Evolutionary conservation across 2,113 vertebrate genomes (phyloP).

Genomic region (Oreochromis tanganicae): DNA sequence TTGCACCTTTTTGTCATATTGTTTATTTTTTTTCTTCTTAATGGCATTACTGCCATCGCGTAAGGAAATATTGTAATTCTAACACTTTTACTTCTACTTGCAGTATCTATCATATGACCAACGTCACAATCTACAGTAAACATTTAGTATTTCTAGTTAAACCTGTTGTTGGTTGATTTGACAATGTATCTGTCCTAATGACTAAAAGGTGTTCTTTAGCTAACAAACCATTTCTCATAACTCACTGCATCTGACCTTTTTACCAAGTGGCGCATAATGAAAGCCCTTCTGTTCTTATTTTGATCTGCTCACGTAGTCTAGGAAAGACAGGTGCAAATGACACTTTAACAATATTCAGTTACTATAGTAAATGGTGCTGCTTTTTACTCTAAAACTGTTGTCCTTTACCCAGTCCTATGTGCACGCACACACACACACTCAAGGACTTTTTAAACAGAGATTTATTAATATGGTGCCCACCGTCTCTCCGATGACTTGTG

Average conservation of each 20-base stretch:
- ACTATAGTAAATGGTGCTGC: constrained; percentile 80
- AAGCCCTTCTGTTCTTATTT: constrained; percentile 51
- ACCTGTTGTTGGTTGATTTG: constrained; percentile 37
- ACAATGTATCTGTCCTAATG: constrained; percentile 19
- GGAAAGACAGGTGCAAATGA: constrained; percentile 75
- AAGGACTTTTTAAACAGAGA: constrained; percentile 75
- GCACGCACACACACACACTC: constrained; percentile 57
- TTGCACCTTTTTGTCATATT: constrained; percentile 36
- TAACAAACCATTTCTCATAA: constrained; percentile 5
- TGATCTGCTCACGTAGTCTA: constrained; percentile 65
- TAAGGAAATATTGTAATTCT: constrained; percentile 36
- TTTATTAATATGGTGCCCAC: constrained; percentile 66
- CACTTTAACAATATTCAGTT: constrained; percentile 76
- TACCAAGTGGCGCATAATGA: constrained; percentile 14
- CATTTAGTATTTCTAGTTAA: constrained; percentile 41
- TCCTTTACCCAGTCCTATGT: constrained; percentile 69
- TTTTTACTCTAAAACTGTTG: constrained; percentile 77
- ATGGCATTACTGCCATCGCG: not conserved
- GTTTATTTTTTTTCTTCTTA: constrained; percentile 19
- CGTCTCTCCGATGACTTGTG: constrained; percentile 53
- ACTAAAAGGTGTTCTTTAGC: constrained; percentile 22
- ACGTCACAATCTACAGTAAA: constrained; percentile 33
- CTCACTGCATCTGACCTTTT: constrained; percentile 29
- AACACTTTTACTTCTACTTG: constrained; percentile 43
- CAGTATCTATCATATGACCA: constrained; percentile 39